These are phyloP conservation scores for Neogale vison DNA, from an alignment of 2,113 vertebrate genomes.

Conservation along the genomic window DNA sequence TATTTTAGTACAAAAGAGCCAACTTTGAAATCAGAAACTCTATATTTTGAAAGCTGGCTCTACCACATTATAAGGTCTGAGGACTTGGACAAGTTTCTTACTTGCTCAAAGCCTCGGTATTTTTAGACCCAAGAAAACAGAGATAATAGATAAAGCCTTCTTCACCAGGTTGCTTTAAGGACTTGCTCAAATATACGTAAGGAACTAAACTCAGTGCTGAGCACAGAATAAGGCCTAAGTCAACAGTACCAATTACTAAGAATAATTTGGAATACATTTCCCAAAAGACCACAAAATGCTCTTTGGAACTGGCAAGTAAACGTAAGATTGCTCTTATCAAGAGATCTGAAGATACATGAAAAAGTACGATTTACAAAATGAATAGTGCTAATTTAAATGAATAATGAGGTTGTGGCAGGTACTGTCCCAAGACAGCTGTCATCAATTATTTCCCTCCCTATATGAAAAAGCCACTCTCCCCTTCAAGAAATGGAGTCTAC, in stretches of 20 bases:
- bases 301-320: background rate
- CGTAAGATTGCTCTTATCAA: background rate
- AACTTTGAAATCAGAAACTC: background rate
- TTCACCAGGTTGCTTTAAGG: background rate
- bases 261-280: background rate
- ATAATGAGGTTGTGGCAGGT: background rate
- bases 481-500: background rate
- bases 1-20: background rate
- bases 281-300: background rate
- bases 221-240: background rate
- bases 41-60: background rate
- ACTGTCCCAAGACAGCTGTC: background rate
- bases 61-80: background rate
- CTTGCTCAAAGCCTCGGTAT: background rate
- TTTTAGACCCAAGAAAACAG: constrained; percentile 6
- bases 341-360: background rate
- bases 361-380: constrained; percentile 36
- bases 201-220: background rate
- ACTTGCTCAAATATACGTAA: background rate
- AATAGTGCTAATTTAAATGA: background rate
- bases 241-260: background rate
- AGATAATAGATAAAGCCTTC: background rate
- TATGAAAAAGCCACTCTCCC: background rate
- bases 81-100: background rate
- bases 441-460: background rate